phyloP scores from a whole-genome alignment of 2,797 vertebrate species.

The Choloepus didactylus region DNA sequence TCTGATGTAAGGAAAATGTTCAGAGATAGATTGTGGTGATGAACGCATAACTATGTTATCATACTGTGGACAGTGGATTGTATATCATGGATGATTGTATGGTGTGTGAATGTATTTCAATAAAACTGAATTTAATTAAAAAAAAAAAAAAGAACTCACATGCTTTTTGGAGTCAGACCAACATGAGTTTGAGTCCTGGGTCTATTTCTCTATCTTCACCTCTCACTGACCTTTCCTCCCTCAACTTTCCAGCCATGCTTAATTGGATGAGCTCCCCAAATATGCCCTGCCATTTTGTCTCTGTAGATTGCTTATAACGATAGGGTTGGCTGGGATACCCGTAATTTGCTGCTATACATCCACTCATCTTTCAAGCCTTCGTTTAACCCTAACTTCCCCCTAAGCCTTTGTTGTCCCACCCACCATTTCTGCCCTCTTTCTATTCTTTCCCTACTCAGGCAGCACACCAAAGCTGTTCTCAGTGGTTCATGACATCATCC shows the following conservation, averaged over 20 bases:
- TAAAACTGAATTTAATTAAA: too few species aligned
- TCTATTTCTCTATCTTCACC: not conserved
- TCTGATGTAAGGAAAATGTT: too few species aligned
- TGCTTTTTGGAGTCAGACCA: not conserved
- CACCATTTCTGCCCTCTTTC: not conserved
- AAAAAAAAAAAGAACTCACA: not conserved
- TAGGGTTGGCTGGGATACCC: not conserved
- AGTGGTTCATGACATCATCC: not conserved
- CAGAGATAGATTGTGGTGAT: too few species aligned
- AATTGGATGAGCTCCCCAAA: not conserved
- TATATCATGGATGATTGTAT: too few species aligned
- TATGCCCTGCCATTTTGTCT: not conserved
- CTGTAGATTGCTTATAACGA: not conserved
- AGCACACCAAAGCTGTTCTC: not conserved
- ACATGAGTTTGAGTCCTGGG: not conserved
- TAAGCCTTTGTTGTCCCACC: not conserved
- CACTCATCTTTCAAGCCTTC: not conserved
- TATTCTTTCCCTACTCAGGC: not conserved
- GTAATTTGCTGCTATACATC: not conserved
- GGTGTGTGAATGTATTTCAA: too few species aligned
- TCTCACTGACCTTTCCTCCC: not conserved
- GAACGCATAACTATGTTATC: too few species aligned
- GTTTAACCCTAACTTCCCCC: not conserved
- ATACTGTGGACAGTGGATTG: too few species aligned
- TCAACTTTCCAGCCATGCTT: not conserved